Evolutionary conservation across 2,888 invertebrate species (phyloP), one percentile per base, ranked within the genome.

Genomic region (Parnassius glacialis): DNA sequence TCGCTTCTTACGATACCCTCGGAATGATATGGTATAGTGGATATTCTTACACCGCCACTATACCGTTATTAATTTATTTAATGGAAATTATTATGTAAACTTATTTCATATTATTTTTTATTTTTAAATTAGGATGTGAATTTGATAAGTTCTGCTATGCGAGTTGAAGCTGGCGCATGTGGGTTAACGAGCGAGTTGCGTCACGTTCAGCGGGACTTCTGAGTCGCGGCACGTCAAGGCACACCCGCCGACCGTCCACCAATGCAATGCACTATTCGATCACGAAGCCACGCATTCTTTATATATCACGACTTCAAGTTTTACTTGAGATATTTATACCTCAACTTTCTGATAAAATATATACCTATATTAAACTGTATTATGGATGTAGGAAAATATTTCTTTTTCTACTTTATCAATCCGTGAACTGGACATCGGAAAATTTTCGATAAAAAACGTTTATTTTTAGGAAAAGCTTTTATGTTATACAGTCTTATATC

Each of bases 161-260:
- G 68, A 64, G 62, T 52, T 66, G 68, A 7, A 61, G 62, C 57
- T 64, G 64, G 73, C 73, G 80, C 81, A 86, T 87, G 86, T 87
- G 85, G 87, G 87, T 87, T 87, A 87, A 87, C 88, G 88, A 88
- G 83, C 76, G 45, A 43, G 55, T 62, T 71, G 52, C 67, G 76
- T 85, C 86, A 83, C 85, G 82, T 78, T 84, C 81, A 69, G 66
- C 64, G 64, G 9, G 48, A 10, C 13, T 48, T 48, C 47, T 48
- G 47, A 61, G 67, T 66, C 54, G 53, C 65, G 65, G 48, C 68
- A 60, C 73, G 60, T 70, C 64, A 66, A 64, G 59, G 62, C 59
- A 60, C 65, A 59, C 64, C 68, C 67, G 64, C 71, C 57, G 69
- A 70, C 65, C 59, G 65, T 68, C 66, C 64, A 59, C 66, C 65